Conservation (phyloP, 2,113 vertebrate species). For the Siniperca chuatsi region DNA sequence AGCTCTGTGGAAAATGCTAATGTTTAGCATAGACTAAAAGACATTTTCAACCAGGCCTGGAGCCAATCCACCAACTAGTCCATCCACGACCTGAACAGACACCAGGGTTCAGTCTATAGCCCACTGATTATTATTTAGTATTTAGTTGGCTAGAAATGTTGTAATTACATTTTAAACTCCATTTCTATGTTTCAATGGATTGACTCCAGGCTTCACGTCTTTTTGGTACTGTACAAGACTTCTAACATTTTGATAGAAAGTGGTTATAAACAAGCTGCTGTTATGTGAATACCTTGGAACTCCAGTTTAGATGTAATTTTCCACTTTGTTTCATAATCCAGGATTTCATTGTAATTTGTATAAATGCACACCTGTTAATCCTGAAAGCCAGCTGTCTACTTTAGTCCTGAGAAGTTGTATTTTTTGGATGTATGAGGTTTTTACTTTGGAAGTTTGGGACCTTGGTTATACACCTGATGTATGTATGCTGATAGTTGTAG, state of each 20-base stretch:
- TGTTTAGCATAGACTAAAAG: conserved; percentile 49
- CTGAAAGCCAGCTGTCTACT: neutral
- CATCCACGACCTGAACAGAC: neutral
- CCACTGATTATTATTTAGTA: neutral
- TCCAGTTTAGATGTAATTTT: conserved; percentile 6
- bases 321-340: conserved; percentile 15
- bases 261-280: conserved; percentile 2
- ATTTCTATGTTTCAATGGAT: neutral
- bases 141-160: neutral
- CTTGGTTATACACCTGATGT: neutral
- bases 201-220: conserved; percentile 3
- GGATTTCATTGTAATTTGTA: neutral
- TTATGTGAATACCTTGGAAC: conserved; percentile 14
- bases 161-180: neutral
- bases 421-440: neutral
- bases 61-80: neutral
- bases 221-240: conserved; percentile 13
- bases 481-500: neutral
- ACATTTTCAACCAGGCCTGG: conserved; percentile 13
- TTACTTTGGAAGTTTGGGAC: neutral
- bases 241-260: conserved; percentile 3
- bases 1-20: conserved; percentile 48
- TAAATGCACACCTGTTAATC: neutral
- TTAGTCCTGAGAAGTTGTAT: neutral
- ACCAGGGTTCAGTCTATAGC: neutral